These are phyloP conservation scores for Pseudocheirus occidentalis DNA, from an alignment of 2,797 vertebrate genomes.

Conservation along the genomic window DNA sequence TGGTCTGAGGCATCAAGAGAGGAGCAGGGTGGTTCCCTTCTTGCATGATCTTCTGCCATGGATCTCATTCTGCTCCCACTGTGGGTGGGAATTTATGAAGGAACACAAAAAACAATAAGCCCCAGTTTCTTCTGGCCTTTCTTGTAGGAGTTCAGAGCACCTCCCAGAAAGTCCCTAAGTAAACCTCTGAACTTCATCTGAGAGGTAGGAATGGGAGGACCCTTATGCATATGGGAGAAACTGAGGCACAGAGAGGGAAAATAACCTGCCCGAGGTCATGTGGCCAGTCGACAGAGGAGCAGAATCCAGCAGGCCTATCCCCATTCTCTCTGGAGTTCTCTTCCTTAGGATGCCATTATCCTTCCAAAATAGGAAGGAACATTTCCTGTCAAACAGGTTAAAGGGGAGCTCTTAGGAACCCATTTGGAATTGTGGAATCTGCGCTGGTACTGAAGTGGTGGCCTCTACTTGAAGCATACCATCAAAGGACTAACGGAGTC, in stretches of 20 bases:
- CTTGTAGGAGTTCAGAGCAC: neutral
- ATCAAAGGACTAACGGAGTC: neutral
- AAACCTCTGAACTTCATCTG: neutral
- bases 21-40: neutral
- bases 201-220: neutral
- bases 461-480: neutral
- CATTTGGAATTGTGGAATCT: neutral
- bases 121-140: neutral
- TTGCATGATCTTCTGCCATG: neutral
- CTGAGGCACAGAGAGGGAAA: slow-evolving; percentile 9
- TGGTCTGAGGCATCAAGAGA: neutral
- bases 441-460: neutral
- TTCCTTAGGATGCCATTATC: neutral
- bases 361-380: neutral
- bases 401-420: neutral
- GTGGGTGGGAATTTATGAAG: neutral
- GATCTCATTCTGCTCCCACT: neutral
- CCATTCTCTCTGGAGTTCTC: neutral
- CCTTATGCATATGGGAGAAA: slow-evolving; percentile 12
- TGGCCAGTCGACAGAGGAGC: neutral
- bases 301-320: neutral
- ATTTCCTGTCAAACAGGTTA: neutral
- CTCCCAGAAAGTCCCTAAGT: neutral
- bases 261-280: slow-evolving; percentile 1
- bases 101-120: neutral